Percentiles rank a stretch among this genome's conserved stretches.
phyloP scores from a whole-genome alignment of 2,113 vertebrate species.

The Corvus moneduloides region DNA sequence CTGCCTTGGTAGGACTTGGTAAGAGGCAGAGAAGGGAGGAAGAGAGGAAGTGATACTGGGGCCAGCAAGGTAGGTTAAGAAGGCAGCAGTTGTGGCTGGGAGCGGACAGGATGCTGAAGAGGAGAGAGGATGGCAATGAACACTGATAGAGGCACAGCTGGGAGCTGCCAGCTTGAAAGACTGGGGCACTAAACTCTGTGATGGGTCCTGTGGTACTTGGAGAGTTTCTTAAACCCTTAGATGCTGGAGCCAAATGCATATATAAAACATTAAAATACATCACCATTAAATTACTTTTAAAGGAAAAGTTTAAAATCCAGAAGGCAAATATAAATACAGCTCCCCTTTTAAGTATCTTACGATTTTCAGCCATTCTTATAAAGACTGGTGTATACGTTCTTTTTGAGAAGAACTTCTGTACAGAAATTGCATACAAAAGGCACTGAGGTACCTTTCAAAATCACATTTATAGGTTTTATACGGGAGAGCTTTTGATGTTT shows the following conservation, averaged over 20 bases:
- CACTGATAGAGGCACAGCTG: neutral
- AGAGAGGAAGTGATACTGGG: neutral
- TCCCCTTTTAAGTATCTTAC: neutral
- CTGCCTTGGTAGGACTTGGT: neutral
- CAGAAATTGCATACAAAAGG: neutral
- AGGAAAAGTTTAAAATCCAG: neutral
- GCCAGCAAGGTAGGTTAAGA: neutral
- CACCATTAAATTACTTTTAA: neutral
- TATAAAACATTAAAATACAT: neutral
- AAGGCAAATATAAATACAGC: neutral
- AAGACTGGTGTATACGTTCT: rapidly evolving
- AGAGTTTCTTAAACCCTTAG: neutral
- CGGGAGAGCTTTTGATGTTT: neutral
- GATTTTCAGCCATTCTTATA: neutral
- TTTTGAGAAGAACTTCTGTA: neutral
- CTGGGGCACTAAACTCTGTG: neutral
- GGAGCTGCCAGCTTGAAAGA: neutral
- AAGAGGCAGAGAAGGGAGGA: neutral
- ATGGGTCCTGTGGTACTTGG: neutral
- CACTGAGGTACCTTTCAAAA: neutral
- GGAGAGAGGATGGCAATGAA: neutral
- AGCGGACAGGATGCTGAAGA: neutral
- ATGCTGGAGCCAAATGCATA: neutral
- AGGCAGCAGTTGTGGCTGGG: neutral
- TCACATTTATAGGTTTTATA: neutral